phyloP scores from a whole-genome alignment of 2,113 vertebrate species.

The Brachypteracias leptosomus region DNA sequence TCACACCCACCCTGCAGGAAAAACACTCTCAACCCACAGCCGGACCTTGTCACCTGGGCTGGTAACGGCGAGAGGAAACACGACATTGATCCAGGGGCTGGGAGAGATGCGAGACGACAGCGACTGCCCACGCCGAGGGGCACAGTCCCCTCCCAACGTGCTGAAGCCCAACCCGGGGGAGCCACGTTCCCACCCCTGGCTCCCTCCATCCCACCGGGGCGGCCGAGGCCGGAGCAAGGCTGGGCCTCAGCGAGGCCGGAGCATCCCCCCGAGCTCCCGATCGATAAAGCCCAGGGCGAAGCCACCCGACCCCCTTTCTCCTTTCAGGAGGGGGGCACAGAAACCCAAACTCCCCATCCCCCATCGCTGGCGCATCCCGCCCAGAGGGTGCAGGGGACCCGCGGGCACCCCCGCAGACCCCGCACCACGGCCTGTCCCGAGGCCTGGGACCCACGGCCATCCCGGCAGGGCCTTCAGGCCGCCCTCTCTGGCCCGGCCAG shows the following conservation, averaged over 20 bases:
- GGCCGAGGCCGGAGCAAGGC: too few species aligned
- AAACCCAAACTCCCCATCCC: not conserved
- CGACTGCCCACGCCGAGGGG: rapidly evolving
- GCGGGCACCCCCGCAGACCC: not conserved
- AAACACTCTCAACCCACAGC: not conserved
- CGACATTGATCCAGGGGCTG: rapidly evolving
- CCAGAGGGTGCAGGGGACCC: not conserved
- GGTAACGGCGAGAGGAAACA: rapidly evolving
- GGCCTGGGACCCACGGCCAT: not conserved
- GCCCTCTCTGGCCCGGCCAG: not conserved
- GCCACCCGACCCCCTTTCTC: too few species aligned
- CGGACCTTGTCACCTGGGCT: rapidly evolving
- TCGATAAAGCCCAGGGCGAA: not conserved
- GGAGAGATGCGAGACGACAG: rapidly evolving
- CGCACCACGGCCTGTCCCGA: not conserved
- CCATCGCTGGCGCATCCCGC: not conserved
- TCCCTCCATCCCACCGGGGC: not conserved
- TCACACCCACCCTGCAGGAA: not conserved
- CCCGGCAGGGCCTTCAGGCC: not conserved
- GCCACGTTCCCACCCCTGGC: rapidly evolving
- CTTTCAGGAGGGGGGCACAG: not conserved
- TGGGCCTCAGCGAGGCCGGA: not conserved
- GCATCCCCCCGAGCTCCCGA: not conserved
- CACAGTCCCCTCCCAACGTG: rapidly evolving
- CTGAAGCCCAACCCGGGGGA: too few species aligned